phyloP scores from a whole-genome alignment of 2,797 vertebrate species.

The Tapera naevia region DNA sequence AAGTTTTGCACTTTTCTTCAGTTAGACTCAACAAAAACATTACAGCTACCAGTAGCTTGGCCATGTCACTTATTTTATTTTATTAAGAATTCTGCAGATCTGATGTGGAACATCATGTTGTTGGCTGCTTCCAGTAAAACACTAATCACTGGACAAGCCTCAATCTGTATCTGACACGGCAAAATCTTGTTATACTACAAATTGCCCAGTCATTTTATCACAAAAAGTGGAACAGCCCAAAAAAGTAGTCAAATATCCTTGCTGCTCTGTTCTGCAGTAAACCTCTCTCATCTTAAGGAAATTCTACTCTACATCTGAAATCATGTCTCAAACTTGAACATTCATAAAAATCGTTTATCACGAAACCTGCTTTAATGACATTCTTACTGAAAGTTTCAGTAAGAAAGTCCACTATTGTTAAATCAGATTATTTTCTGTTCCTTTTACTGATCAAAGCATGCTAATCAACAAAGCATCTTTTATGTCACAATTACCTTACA shows the following conservation, averaged over 20 bases:
- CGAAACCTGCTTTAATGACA: background rate
- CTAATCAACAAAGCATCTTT: background rate
- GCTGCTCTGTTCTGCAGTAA: background rate
- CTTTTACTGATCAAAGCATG: background rate
- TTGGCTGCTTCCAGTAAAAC: background rate
- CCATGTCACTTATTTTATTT: background rate
- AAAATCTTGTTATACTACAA: background rate
- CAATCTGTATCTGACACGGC: background rate
- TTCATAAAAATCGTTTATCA: background rate
- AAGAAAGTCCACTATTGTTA: background rate
- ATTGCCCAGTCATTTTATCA: background rate
- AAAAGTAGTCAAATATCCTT: background rate
- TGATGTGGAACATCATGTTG: background rate
- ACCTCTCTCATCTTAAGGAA: background rate
- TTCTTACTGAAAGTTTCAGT: background rate
- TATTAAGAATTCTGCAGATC: background rate
- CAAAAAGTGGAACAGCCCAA: background rate
- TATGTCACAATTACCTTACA: background rate
- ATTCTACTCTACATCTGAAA: background rate
- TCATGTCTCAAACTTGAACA: rapidly evolving
- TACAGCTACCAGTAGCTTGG: background rate
- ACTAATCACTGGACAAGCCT: background rate
- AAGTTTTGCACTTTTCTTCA: background rate
- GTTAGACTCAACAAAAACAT: background rate
- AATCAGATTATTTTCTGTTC: background rate